These are phyloP conservation scores for Sphaerodactylus townsendi DNA, from an alignment of 2,113 vertebrate genomes.

Conservation along the genomic window DNA sequence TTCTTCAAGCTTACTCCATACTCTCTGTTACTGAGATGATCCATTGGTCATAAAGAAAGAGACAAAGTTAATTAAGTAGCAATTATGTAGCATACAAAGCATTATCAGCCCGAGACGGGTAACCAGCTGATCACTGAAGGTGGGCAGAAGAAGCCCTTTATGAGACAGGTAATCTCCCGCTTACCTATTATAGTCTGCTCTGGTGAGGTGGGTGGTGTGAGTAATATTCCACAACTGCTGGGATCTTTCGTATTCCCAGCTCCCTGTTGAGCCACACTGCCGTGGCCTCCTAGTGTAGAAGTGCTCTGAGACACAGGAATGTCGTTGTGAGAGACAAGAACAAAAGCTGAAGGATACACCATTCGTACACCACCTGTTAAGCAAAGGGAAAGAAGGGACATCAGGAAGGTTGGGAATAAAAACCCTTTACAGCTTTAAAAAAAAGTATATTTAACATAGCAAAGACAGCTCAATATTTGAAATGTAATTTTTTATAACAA, in stretches of 20 bases:
- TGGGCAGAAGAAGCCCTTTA: too few relatives aligned
- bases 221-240: conserved; percentile 90
- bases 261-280: conserved; percentile 71
- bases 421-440: background rate
- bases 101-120: background rate
- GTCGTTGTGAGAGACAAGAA: conserved; percentile 94
- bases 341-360: conserved; percentile 96
- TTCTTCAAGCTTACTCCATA: background rate
- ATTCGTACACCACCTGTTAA: conserved; percentile 91
- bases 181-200: conserved; percentile 89
- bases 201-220: conserved; percentile 95
- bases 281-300: conserved; percentile 75
- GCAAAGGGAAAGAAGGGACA: background rate
- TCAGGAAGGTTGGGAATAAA: background rate
- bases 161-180: background rate
- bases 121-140: background rate
- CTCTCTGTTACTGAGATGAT: background rate
- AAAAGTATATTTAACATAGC: conserved; percentile 15
- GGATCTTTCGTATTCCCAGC: conserved; percentile 85
- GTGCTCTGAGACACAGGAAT: conserved; percentile 85
- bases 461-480: background rate
- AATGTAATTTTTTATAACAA: conserved; percentile 14
- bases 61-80: background rate
- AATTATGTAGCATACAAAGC: too few relatives aligned
- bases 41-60: background rate